These are phyloP conservation scores for Catamblyrhynchus diadema DNA, from an alignment of 2,797 vertebrate genomes.

Conservation along the genomic window DNA sequence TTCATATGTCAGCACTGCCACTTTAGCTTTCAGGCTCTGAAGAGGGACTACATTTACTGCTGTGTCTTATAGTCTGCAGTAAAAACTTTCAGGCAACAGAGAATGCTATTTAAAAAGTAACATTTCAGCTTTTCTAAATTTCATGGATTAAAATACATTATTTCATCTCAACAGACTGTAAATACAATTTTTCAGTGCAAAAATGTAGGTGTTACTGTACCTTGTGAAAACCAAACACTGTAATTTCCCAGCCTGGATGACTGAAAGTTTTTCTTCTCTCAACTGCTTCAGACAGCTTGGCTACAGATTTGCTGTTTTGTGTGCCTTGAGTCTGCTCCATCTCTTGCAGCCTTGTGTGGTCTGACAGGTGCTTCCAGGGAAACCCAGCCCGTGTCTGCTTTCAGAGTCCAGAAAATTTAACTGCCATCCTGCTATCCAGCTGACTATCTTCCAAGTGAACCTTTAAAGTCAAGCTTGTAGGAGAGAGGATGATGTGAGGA, in stretches of 20 bases:
- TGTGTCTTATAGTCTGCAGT: background rate
- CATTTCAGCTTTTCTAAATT: background rate
- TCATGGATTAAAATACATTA: background rate
- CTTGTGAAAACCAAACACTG: background rate
- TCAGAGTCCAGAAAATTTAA: background rate
- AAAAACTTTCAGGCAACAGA: background rate
- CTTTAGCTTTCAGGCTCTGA: constrained; percentile 3
- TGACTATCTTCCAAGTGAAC: background rate
- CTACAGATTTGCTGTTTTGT: background rate
- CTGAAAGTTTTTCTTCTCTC: background rate
- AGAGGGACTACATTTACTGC: background rate
- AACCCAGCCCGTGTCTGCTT: background rate
- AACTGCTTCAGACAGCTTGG: background rate
- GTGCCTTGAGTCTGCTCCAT: background rate
- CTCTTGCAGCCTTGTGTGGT: background rate
- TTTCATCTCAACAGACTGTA: background rate
- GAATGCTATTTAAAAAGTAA: background rate
- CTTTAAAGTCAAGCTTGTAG: background rate
- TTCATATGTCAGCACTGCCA: background rate
- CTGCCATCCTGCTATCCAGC: background rate
- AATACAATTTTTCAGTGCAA: background rate
- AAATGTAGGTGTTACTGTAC: background rate
- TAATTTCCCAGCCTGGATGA: background rate
- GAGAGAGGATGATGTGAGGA: background rate
- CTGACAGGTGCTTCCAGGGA: background rate